phyloP scores from a whole-genome alignment of 2,113 vertebrate genomes.

The Burhinus oedicnemus region DNA sequence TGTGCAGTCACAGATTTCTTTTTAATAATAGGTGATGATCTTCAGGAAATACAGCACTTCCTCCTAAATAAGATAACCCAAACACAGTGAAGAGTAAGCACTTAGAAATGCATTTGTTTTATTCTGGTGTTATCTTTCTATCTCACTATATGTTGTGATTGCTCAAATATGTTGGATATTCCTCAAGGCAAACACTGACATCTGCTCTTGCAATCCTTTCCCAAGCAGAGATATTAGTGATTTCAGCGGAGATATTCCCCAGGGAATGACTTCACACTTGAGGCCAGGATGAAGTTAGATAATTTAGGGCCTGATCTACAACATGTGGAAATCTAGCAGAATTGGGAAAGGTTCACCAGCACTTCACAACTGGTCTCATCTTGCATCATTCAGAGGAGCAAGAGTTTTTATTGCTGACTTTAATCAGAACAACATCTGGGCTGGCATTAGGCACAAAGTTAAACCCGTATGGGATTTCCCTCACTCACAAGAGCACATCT shows the following conservation, averaged over 20 bases:
- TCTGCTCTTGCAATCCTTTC: constrained; percentile 26
- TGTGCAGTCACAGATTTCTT: not conserved
- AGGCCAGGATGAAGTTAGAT: not conserved
- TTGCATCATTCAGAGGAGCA: not conserved
- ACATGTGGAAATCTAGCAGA: not conserved
- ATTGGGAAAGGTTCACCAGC: not conserved
- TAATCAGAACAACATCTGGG: constrained; percentile 12
- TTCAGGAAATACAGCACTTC: not conserved
- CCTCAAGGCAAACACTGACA: constrained; percentile 45
- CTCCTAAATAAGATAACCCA: not conserved
- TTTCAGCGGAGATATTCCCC: not conserved
- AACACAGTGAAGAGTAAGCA: not conserved
- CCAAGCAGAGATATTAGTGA: not conserved
- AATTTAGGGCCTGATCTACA: constrained; percentile 10
- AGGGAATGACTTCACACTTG: not conserved
- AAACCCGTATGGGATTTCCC: not conserved
- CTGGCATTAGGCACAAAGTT: not conserved
- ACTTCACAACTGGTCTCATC: not conserved
- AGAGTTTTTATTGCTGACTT: not conserved
- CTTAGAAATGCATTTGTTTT: constrained; percentile 5
- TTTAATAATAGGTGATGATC: not conserved
- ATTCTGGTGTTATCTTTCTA: constrained; percentile 14
- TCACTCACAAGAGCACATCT: not conserved
- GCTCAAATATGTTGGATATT: constrained; percentile 18
- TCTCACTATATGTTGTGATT: constrained; percentile 12